Evolutionary conservation across 2,888 invertebrate species (phyloP).

Genomic region (Campoplex capitator): DNA sequence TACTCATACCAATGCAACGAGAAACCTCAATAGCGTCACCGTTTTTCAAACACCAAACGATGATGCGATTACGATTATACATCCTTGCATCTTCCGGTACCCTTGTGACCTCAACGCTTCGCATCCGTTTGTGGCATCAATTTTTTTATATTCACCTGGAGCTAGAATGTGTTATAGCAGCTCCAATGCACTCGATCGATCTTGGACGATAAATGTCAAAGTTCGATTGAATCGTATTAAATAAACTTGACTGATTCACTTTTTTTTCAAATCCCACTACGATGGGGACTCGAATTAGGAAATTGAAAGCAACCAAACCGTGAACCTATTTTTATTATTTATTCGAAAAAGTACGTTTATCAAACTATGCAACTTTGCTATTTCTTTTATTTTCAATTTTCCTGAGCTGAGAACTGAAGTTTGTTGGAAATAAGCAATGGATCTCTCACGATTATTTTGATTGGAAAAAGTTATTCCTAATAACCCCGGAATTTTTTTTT

Average conservation of each 20-base stretch:
- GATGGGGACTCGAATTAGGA: neutral
- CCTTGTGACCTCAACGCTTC: neutral
- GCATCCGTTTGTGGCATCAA: constrained; percentile 9
- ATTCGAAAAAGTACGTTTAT: neutral
- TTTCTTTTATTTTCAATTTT: neutral
- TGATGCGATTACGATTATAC: constrained; percentile 81
- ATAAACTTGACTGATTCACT: neutral
- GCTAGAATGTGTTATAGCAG: neutral
- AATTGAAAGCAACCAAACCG: neutral
- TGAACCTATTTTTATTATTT: neutral
- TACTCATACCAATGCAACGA: constrained; percentile 74
- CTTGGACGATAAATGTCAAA: neutral
- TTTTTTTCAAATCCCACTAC: neutral
- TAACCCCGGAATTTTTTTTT: too few species aligned
- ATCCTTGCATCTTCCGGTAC: constrained; percentile 59
- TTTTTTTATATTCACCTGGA: constrained; percentile 1
- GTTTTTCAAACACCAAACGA: constrained; percentile 77
- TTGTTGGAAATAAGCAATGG: neutral
- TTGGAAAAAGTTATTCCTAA: neutral
- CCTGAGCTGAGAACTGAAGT: neutral
- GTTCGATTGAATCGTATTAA: neutral
- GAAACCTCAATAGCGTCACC: constrained; percentile 17
- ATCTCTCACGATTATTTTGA: neutral
- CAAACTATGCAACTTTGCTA: neutral
- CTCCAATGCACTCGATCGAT: too few species aligned